Percentiles rank a stretch among this genome's conserved stretches.
phyloP scores from a whole-genome alignment of 1,140 invertebrate genomes.

The Agrilus planipennis region DNA sequence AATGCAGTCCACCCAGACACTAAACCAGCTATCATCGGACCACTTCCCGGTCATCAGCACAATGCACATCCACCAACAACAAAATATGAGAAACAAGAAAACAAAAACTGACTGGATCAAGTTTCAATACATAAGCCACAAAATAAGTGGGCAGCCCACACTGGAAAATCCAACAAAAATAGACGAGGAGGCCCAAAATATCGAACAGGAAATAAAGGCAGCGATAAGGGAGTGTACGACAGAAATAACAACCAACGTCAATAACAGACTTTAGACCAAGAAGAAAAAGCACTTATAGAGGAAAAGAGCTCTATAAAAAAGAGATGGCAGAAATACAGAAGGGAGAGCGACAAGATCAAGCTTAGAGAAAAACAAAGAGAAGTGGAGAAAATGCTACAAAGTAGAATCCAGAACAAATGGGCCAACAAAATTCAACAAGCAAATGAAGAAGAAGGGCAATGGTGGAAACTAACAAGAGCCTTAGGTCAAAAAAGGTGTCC shows the following conservation, averaged over 20 bases:
- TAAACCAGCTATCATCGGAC: conserved; percentile 6
- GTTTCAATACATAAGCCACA: background rate
- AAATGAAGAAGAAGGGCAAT: background rate
- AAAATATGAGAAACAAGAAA: background rate
- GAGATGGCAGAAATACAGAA: background rate
- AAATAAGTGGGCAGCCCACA: too few relatives aligned
- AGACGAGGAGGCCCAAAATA: too few relatives aligned
- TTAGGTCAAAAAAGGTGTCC: background rate
- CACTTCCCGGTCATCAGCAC: background rate
- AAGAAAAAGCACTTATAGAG: background rate
- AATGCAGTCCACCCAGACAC: background rate
- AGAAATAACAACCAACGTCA: too few relatives aligned
- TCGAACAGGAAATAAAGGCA: too few relatives aligned
- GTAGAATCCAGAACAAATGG: background rate
- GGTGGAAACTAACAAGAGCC: background rate
- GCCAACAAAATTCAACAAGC: background rate
- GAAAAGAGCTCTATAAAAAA: background rate
- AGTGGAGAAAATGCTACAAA: background rate
- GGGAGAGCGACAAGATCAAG: background rate
- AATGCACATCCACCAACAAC: background rate
- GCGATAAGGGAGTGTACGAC: too few relatives aligned
- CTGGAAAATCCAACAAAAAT: too few relatives aligned
- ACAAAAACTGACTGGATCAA: conserved; percentile 4
- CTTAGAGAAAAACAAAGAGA: background rate
- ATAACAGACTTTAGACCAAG: too few relatives aligned